phyloP scores from a whole-genome alignment of 2,888 invertebrate genomes.

The Mesorhabditis belari region DNA sequence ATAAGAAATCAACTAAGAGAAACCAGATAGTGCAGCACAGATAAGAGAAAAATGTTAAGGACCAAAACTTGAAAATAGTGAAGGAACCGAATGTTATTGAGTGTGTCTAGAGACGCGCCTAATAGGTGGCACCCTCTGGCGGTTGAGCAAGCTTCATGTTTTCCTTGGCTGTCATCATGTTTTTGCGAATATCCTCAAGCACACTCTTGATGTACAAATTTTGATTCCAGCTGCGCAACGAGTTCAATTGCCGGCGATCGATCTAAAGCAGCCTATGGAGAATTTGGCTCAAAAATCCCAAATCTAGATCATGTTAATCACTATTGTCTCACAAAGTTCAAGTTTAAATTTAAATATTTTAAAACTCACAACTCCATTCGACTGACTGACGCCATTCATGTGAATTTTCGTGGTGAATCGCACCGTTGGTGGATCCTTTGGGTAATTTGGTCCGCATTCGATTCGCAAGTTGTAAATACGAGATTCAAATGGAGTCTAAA shows the following conservation, averaged over 20 bases:
- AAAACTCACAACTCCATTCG: constrained; percentile 81
- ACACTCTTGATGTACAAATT: constrained; percentile 94
- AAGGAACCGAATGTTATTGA: too few species aligned
- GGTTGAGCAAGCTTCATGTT: constrained; percentile 97
- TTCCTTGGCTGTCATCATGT: constrained; percentile 85
- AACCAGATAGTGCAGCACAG: too few species aligned
- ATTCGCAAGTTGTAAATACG: constrained; percentile 96
- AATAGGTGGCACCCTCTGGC: constrained; percentile 89
- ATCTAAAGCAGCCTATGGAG: constrained; percentile 64
- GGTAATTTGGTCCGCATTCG: constrained; percentile 91
- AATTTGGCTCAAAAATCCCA: background rate
- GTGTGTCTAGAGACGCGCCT: constrained; percentile 2
- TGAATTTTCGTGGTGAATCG: constrained; percentile 96
- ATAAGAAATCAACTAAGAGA: too few species aligned
- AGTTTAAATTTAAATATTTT: constrained; percentile 56
- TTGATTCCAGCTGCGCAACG: constrained; percentile 86
- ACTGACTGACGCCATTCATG: constrained; percentile 92
- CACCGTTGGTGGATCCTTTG: constrained; percentile 87
- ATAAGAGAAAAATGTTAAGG: too few species aligned
- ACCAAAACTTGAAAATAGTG: too few species aligned
- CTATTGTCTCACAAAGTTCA: constrained; percentile 1
- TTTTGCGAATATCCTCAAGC: constrained; percentile 61
- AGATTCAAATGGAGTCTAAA: constrained; percentile 94
- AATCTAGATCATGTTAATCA: too few species aligned
- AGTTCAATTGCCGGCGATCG: constrained; percentile 84